Percentiles rank a stretch among this genome's conserved stretches.
Evolutionary conservation across 2,113 vertebrate genomes (phyloP).

Genomic region (Rynchops niger): DNA sequence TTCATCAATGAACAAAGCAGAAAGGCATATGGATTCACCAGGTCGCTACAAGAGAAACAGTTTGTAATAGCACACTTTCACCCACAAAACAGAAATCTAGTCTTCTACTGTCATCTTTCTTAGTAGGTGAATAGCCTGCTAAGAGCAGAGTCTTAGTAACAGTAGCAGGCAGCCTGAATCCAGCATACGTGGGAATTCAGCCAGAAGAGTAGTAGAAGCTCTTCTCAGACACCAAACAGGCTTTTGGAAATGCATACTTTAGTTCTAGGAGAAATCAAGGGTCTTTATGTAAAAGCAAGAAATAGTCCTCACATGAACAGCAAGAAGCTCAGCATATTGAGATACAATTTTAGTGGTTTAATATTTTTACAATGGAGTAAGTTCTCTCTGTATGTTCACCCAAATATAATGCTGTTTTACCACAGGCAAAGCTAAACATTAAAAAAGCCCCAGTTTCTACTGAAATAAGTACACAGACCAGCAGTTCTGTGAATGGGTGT

Average conservation of each 20-base stretch:
- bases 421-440: not conserved
- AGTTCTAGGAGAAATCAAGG: not conserved
- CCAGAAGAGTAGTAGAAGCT: not conserved
- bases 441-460: not conserved
- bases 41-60: not conserved
- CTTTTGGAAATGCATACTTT: not conserved
- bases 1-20: not conserved
- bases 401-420: not conserved
- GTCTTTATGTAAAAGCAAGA: not conserved
- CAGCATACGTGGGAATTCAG: not conserved
- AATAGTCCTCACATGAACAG: not conserved
- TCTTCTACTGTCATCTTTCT: not conserved
- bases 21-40: not conserved
- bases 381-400: not conserved
- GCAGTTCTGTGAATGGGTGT: not conserved
- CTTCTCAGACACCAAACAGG: not conserved
- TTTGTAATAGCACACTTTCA: not conserved
- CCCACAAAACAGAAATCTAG: not conserved
- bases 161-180: not conserved
- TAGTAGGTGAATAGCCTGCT: not conserved
- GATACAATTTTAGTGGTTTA: not conserved
- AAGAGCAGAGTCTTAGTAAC: not conserved
- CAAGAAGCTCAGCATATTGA: not conserved
- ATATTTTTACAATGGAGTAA: not conserved
- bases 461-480: not conserved